Base-by-base conservation (phyloP, 2,888 invertebrate species). In the Ophion ventricosus region DNA sequence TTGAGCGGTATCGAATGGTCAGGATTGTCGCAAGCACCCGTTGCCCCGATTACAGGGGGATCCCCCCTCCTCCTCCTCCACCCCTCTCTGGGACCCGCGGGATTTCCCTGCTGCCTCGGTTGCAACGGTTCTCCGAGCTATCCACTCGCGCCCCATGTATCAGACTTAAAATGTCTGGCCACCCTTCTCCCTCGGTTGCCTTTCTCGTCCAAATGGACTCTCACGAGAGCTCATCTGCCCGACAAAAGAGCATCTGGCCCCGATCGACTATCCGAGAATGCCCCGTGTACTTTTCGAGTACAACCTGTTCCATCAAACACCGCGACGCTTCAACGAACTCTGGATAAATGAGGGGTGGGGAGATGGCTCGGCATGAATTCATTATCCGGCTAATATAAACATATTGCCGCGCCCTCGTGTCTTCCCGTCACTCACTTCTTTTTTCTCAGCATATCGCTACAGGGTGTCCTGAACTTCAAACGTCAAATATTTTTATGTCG, bases 341-440 rank as follows among this genome's bases (percentile, higher is more conserved):
- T 4, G 3, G 14, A 49, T 49, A 43, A 5, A 7, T 2, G 43
- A 2, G 10, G 43, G 43, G 43, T 10, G 40, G 29, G 56, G 29
- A 5, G 26, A 26, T n/a, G n/a, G n/a, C 89, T 74, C 89, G 87
- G 86, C 90, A 89, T 90, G 91, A 92, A 92, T 92, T 92, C 93
- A 93, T 93, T 93, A 93, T 92, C 91, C 88, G 89, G 83, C 91
- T 93, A 92, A 93, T 93, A 91, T 91, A 93, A 93, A 93, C 93
- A 93, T 93, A 93, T 93, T 93, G 93, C 86, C 54, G 61, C 25
- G 76, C 85, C 81, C 82, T 85, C 86, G 67, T 87, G 84, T 86
- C 20, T 8, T 40, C 73, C 87, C 88, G 90, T 88, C 87, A 87
- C 80, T 86, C 85, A 86, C 80, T 82, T 78, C 57, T 83, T 57